Conservation (phyloP, 2,797 vertebrate species). For the Antrozous pallidus region DNA sequence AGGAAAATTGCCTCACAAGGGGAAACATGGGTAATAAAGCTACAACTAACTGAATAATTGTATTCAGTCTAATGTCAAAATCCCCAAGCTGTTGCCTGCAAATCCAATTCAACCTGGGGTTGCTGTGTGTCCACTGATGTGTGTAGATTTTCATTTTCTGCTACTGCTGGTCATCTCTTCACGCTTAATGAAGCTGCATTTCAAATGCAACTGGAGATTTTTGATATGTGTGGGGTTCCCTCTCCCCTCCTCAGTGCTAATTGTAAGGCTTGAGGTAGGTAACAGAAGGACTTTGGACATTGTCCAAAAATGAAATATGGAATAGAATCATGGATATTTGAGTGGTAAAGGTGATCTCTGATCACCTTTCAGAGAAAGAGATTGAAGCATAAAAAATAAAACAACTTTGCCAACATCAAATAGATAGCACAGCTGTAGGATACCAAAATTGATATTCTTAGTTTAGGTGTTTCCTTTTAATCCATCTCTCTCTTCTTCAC, state of each 20-base stretch:
- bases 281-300: not conserved
- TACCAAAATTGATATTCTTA: not conserved
- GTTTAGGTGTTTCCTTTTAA: not conserved
- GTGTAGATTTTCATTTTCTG: not conserved
- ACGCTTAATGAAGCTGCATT: not conserved
- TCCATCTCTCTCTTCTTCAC: not conserved
- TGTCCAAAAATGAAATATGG: not conserved
- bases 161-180: not conserved
- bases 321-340: not conserved
- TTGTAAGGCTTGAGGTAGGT: not conserved
- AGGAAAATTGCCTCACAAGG: conserved; percentile 70
- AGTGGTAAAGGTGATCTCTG: not conserved
- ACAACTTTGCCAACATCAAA: not conserved
- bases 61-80: conserved; percentile 43
- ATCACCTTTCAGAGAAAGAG: not conserved
- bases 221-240: not conserved
- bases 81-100: conserved; percentile 43
- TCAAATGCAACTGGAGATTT: not conserved
- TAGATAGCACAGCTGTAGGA: not conserved
- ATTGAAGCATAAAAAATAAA: not conserved
- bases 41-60: conserved; percentile 51
- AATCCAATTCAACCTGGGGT: conserved; percentile 53
- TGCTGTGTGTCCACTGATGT: not conserved
- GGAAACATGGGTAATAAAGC: conserved; percentile 59
- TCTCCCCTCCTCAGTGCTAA: not conserved